Conservation (phyloP, 35 echinoderm and acorn worm genomes). For the Lytechinus variegatus region DNA sequence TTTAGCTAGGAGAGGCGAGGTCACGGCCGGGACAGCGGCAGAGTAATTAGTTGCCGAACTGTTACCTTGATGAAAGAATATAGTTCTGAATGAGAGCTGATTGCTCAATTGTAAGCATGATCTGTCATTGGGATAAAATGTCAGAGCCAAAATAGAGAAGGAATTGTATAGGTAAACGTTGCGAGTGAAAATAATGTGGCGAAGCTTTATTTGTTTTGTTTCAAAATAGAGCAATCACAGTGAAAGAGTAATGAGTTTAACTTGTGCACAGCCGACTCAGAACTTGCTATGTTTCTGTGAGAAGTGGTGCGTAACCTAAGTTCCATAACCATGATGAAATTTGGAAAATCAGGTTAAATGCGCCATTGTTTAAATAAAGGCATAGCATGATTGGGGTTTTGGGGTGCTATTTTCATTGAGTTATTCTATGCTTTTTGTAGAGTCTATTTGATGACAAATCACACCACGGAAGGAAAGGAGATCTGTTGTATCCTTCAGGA, state of each 20-base stretch:
- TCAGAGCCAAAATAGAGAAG: neutral
- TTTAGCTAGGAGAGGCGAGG: neutral
- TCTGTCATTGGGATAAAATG: neutral
- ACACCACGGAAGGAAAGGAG: neutral
- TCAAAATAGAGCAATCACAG: neutral
- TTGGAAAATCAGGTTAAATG: neutral
- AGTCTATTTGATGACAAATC: conserved; percentile 5
- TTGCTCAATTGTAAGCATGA: neutral
- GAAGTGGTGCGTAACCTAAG: neutral
- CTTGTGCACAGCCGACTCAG: neutral
- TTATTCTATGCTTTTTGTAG: neutral
- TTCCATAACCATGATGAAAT: neutral
- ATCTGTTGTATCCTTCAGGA: neutral
- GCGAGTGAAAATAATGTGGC: neutral
- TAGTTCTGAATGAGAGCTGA: neutral
- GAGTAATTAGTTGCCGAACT: conserved; percentile 1
- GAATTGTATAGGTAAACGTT: neutral
- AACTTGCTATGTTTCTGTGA: neutral
- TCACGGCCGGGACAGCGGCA: neutral
- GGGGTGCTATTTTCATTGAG: neutral
- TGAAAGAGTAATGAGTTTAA: neutral
- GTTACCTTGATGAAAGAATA: neutral
- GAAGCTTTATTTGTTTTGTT: neutral
- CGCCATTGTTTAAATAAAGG: neutral
- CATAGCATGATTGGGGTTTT: neutral